Evolutionary conservation across 2,113 vertebrate genomes (phyloP), one percentile per base, ranked within the genome.

Genomic region (Forbesichthys papilliferus): DNA sequence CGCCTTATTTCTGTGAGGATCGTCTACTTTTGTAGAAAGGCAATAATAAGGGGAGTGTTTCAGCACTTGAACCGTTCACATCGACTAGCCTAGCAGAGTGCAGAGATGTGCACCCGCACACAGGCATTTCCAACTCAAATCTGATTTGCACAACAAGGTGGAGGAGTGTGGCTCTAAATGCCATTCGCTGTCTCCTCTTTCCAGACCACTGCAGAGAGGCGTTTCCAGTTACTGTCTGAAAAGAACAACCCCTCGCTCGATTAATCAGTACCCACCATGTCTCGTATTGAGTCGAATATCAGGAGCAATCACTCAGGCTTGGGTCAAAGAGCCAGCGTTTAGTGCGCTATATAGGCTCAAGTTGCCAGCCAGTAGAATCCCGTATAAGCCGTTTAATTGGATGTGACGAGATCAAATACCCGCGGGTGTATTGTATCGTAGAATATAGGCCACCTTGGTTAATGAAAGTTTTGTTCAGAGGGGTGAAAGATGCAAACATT

Each of bases 351-450:
- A 27, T 27, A 3, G 61, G 86, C 87, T 89, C 87, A 87, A 48
- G 86, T 89, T 89, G 79, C 88, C 79, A 71, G 59, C 67, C 60
- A 68, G 79, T 62, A 73, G 68, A 78, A 82, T 83, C 84, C 81
- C 83, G 82, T 88, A 78, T 71, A 75, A 48, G 76, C 68, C 64
- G 57, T 86, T 88, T 89, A 87, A 88, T 86, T 79, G 86, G 79
- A 69, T 75, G 75, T 86, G 82, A 90, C 84, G 79, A 66, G 62
- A 88, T 90, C 82, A 64, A 78, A 64, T 84, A 72, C 82, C 67
- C 59, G 11, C 63, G 34, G 73, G 36, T 64, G 74, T 66, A 74
- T 84, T 82, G 83, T 85, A 16, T 83, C 34, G 13, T n/a, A 58
- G 74, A 73, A 88, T 89, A 71, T 75, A 83, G 82, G 83, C 73